phyloP scores from a whole-genome alignment of 2,113 vertebrate species.

The Mohoua ochrocephala region DNA sequence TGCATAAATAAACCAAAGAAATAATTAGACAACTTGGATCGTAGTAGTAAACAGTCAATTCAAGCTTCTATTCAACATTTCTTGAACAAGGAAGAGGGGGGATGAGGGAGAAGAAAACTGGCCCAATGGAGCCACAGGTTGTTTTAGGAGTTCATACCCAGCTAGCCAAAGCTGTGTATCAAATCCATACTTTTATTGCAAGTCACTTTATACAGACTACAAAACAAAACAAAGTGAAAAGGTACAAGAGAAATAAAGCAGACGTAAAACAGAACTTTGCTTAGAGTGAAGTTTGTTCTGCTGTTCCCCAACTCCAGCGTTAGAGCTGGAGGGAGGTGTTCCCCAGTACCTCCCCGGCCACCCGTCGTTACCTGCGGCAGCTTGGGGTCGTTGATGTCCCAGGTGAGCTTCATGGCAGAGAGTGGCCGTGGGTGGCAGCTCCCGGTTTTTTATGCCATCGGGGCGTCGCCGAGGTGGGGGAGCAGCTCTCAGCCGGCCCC shows the following conservation, averaged over 20 bases:
- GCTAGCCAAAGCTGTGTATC: fast-evolving
- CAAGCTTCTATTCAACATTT: neutral
- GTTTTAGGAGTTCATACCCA: neutral
- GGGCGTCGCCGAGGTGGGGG: neutral
- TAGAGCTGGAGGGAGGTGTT: fast-evolving
- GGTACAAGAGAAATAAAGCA: fast-evolving
- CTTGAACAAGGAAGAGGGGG: neutral
- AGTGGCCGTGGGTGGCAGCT: constrained; percentile 23
- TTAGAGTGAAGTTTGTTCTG: fast-evolving
- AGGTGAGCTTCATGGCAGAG: constrained; percentile 85
- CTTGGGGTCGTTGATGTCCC: constrained; percentile 96
- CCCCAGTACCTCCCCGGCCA: fast-evolving
- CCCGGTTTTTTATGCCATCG: constrained; percentile 57
- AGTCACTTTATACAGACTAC: neutral
- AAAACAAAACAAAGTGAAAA: neutral
- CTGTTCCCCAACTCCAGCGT: fast-evolving
- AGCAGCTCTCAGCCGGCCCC: neutral
- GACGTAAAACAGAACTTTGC: fast-evolving
- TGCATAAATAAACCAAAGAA: fast-evolving
- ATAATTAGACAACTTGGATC: neutral
- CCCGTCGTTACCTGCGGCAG: constrained; percentile 82
- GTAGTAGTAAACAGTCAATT: neutral
- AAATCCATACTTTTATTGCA: neutral
- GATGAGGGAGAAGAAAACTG: neutral
- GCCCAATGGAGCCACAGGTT: neutral